Evolutionary conservation across 2,888 invertebrate genomes (phyloP).

Genomic region (Imbricaverruca yamaguchii): DNA sequence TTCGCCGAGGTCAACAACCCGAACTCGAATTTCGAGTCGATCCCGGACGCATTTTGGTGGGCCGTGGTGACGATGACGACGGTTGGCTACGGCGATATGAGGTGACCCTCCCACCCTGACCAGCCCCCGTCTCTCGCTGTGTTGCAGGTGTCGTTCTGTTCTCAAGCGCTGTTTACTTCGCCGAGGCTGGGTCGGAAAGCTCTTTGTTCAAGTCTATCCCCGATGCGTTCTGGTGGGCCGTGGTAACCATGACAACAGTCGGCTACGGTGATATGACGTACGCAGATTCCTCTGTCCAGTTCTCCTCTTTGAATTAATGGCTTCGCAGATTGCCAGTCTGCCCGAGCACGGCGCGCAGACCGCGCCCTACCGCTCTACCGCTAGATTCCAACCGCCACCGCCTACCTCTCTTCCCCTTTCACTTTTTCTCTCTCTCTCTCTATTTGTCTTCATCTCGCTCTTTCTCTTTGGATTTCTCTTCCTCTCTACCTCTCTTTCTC

Average conservation of each 20-base stretch:
- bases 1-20: constrained; percentile 90
- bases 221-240: constrained; percentile 93
- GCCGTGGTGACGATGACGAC: constrained; percentile 95
- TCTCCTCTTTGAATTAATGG: constrained; percentile 13
- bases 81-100: constrained; percentile 99
- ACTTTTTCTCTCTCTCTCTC: no score
- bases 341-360: no score
- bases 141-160: constrained; percentile 83
- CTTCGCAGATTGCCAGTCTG: no score
- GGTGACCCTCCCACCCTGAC: constrained; percentile 56
- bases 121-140: not conserved
- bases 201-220: constrained; percentile 93
- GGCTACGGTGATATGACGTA: constrained; percentile 99
- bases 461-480: no score
- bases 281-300: constrained; percentile 27
- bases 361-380: no score
- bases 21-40: constrained; percentile 88
- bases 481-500: no score
- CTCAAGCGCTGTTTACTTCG: constrained; percentile 92
- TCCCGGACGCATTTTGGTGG: constrained; percentile 96
- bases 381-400: no score
- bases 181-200: constrained; percentile 82
- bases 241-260: constrained; percentile 96
- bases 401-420: no score
- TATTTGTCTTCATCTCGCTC: no score